These are phyloP conservation scores for Spongilla lacustris DNA, from an alignment of 37 sponge, comb jelly and placozoan genomes.

Conservation along the genomic window DNA sequence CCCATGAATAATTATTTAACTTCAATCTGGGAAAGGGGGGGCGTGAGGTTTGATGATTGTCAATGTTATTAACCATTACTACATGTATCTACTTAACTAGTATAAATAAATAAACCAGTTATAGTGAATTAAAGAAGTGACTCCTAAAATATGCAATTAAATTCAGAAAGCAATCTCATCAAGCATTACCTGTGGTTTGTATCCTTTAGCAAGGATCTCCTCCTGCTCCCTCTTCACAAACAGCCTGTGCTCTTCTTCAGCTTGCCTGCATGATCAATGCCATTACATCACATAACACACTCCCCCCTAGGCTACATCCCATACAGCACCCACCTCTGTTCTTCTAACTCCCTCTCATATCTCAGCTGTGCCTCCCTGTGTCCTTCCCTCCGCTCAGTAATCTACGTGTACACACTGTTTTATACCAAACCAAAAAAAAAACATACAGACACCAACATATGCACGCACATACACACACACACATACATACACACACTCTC, in stretches of 20 bases:
- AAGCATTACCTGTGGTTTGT: constrained; percentile 29
- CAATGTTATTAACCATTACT: too few species aligned
- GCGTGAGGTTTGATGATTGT: too few species aligned
- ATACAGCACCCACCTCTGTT: constrained; percentile 47
- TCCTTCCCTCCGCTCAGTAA: constrained; percentile 51
- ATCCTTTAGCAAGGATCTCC: constrained; percentile 42
- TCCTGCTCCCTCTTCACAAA: constrained; percentile 54
- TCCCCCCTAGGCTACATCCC: background rate
- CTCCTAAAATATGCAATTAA: too few species aligned
- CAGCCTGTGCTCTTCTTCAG: constrained; percentile 61
- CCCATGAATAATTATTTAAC: too few species aligned
- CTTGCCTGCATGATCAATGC: constrained; percentile 19
- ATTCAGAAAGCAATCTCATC: too few species aligned
- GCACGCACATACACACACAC: background rate
- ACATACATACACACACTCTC: background rate
- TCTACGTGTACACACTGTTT: constrained; percentile 4
- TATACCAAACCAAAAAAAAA: background rate
- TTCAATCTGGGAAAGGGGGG: too few species aligned
- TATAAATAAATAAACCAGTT: too few species aligned
- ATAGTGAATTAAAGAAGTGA: too few species aligned
- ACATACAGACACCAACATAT: background rate
- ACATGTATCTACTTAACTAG: too few species aligned
- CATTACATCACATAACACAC: background rate
- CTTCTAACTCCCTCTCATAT: constrained; percentile 57
- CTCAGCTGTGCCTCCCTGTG: constrained; percentile 33